A percentile compares a stretch with the other conserved stretches of the same genome.
These are phyloP conservation scores for Grallaria varia DNA, from an alignment of 2,113 vertebrate genomes.

Conservation along the genomic window DNA sequence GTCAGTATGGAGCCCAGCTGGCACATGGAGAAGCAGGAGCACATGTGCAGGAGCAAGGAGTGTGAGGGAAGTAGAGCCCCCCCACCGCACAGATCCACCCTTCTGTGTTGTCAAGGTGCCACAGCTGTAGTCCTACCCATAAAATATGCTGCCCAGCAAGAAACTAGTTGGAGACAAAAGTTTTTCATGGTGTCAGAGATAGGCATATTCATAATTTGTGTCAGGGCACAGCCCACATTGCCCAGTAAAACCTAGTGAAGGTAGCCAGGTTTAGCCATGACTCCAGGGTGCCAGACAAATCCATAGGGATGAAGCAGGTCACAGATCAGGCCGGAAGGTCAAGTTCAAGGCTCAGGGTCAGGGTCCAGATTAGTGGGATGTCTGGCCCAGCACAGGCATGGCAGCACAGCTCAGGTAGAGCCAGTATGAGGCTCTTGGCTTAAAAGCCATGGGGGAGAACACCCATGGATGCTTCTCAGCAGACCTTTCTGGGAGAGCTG, in stretches of 20 bases:
- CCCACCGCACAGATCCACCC: not conserved
- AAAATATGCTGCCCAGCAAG: not conserved
- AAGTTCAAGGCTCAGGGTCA: not conserved
- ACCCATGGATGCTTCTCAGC: not conserved
- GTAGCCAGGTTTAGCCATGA: not conserved
- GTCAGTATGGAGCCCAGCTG: not conserved
- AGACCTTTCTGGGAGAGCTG: not conserved
- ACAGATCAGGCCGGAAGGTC: not conserved
- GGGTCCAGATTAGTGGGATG: not conserved
- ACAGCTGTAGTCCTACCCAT: not conserved
- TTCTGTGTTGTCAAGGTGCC: not conserved
- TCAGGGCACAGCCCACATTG: not conserved
- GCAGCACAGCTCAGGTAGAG: not conserved
- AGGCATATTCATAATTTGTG: not conserved
- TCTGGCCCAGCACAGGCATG: not conserved
- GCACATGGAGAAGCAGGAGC: not conserved
- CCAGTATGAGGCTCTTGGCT: not conserved
- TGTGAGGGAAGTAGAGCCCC: not conserved
- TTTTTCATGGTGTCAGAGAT: not conserved
- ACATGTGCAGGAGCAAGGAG: not conserved
- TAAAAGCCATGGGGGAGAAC: not conserved
- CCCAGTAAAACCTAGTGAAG: rapidly evolving
- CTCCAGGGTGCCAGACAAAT: not conserved
- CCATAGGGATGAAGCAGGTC: not conserved
- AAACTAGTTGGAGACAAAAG: not conserved